Conservation (phyloP, 2,113 vertebrate species). For the Phocoena sinus region DNA sequence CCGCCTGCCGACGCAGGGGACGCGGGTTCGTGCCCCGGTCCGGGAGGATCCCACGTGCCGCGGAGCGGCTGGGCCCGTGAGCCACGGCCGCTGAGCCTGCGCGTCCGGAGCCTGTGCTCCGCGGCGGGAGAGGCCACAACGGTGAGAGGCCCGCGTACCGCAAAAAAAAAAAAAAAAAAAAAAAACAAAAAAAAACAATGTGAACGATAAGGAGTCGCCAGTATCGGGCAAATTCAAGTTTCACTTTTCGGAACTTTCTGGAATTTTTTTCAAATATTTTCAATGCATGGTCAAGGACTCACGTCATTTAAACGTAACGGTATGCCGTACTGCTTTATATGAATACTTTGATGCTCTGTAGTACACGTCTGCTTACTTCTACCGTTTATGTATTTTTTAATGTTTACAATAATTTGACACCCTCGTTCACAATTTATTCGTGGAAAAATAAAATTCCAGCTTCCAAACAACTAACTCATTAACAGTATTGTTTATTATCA, state of each 20-base stretch:
- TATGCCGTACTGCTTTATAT: fast-evolving
- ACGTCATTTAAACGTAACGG: too few relatives aligned
- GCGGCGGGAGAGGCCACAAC: too few relatives aligned
- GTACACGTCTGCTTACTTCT: too few relatives aligned
- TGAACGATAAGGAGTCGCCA: background rate
- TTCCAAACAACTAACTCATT: background rate
- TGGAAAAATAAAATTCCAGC: background rate
- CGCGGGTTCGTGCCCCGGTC: too few relatives aligned
- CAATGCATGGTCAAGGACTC: fast-evolving
- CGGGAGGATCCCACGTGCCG: too few relatives aligned
- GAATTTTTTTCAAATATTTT: background rate
- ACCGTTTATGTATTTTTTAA: background rate
- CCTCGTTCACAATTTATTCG: background rate
- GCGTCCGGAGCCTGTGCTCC: too few relatives aligned
- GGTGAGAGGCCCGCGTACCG: too few relatives aligned
- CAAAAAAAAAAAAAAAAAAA: too few relatives aligned
- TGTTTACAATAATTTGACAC: background rate
- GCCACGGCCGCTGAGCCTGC: too few relatives aligned
- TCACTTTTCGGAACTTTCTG: background rate
- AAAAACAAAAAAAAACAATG: background rate
- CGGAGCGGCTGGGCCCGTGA: too few relatives aligned
- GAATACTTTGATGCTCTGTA: background rate
- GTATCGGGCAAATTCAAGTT: background rate
- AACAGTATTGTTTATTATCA: background rate
- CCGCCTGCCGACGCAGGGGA: too few relatives aligned